Percentiles rank a stretch among this genome's conserved stretches.
These are phyloP conservation scores for Nannospalax galili DNA, from an alignment of 2,113 vertebrate species.

Conservation along the genomic window DNA sequence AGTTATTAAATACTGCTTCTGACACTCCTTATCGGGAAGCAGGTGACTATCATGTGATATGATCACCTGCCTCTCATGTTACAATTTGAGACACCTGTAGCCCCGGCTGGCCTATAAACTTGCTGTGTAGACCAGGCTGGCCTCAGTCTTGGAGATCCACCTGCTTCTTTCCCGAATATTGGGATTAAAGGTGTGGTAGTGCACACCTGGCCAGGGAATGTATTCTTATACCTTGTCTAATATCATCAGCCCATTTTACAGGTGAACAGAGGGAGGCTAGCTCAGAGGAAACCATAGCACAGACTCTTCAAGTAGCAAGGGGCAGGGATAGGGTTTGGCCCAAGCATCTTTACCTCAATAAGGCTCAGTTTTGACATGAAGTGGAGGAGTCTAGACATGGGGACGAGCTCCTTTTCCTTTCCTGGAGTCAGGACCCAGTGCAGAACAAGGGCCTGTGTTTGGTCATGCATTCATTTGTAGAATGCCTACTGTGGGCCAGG, in stretches of 20 bases:
- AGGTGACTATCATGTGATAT: neutral
- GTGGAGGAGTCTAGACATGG: neutral
- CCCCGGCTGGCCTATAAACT: too few species aligned
- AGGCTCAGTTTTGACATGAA: neutral
- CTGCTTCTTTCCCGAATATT: too few species aligned
- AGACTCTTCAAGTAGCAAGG: neutral
- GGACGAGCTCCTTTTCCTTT: neutral
- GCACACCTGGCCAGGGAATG: neutral
- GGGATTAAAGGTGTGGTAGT: too few species aligned
- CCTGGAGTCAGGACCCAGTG: neutral
- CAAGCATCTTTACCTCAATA: neutral
- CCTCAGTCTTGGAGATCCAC: too few species aligned
- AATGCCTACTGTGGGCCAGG: neutral
- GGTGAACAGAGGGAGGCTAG: slow-evolving; percentile 17
- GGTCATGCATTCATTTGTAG: neutral
- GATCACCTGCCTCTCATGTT: neutral
- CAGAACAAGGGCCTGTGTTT: neutral
- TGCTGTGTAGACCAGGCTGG: too few species aligned
- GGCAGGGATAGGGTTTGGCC: neutral
- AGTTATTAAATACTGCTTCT: neutral
- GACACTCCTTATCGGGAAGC: slow-evolving; percentile 1
- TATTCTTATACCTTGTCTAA: neutral
- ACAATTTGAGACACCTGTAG: neutral
- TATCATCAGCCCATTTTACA: neutral
- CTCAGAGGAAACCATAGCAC: neutral